phyloP scores from a whole-genome alignment of 2,888 invertebrate genomes.

The Helobdella robusta region DNA sequence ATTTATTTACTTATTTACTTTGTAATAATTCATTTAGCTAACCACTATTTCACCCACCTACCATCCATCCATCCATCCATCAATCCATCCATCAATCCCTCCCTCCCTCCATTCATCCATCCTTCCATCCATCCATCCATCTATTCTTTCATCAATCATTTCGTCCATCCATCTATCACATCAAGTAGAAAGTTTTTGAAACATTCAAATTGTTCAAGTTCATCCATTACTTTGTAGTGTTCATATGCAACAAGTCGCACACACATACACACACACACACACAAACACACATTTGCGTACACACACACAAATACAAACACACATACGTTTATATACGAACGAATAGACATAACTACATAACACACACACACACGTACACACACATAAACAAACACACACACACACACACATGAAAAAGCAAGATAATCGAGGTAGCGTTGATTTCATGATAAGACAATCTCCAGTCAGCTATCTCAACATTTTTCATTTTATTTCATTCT shows the following conservation, averaged over 20 bases:
- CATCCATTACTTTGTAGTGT: no score
- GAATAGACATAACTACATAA: neutral
- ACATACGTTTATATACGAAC: neutral
- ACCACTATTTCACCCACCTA: neutral
- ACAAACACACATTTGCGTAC: neutral
- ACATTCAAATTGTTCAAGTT: no score
- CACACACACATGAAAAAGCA: neutral
- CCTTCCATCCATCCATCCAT: neutral
- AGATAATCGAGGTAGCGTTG: neutral
- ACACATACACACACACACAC: neutral
- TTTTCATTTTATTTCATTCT: no score
- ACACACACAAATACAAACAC: conserved; percentile 7
- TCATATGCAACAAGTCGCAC: neutral
- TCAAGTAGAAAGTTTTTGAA: no score
- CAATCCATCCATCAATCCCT: conserved; percentile 1
- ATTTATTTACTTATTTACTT: no score
- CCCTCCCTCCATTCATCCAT: conserved; percentile 4
- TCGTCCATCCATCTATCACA: neutral
- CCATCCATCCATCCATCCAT: conserved; percentile 1
- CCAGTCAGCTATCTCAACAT: no score
- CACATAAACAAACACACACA: neutral
- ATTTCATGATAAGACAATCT: conserved; percentile 11
- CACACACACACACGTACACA: neutral
- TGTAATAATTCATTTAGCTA: no score
- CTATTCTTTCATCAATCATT: neutral